Percentiles rank a stretch among this genome's conserved stretches.
These are phyloP conservation scores for Tenthredo notha DNA, from an alignment of 2,888 invertebrate species.

Conservation along the genomic window DNA sequence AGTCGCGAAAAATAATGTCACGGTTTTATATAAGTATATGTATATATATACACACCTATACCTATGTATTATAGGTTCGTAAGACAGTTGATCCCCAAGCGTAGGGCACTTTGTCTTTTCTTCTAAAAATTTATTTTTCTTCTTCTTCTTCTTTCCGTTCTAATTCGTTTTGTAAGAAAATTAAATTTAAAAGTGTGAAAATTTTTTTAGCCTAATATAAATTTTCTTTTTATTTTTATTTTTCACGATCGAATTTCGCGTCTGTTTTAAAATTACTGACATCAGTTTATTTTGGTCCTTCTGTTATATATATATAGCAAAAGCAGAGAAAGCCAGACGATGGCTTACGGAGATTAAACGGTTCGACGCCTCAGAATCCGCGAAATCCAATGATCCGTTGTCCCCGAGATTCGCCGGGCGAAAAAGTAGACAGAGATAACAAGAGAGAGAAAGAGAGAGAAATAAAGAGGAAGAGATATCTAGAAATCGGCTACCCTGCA, in stretches of 20 bases:
- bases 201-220: background rate
- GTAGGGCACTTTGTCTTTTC: background rate
- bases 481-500: slow-evolving; percentile 11
- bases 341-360: slow-evolving; percentile 39
- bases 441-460: background rate
- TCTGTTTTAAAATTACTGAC: background rate
- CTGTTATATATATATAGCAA: background rate
- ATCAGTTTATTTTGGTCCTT: background rate
- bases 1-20: background rate
- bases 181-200: background rate
- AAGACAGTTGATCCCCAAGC: background rate
- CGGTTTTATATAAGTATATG: too few relatives aligned
- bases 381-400: slow-evolving; percentile 53
- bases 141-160: too few relatives aligned
- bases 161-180: background rate
- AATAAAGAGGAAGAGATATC: background rate
- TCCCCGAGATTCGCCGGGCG: slow-evolving; percentile 18
- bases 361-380: slow-evolving; percentile 45
- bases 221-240: background rate
- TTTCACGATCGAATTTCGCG: background rate
- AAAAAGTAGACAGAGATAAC: background rate
- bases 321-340: slow-evolving; percentile 21
- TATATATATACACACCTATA: too few relatives aligned
- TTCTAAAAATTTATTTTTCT: background rate
- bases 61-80: background rate